Evolutionary conservation across 2,113 vertebrate genomes (phyloP), one percentile per base, ranked within the genome.

Genomic region (Sphaerodactylus townsendi): DNA sequence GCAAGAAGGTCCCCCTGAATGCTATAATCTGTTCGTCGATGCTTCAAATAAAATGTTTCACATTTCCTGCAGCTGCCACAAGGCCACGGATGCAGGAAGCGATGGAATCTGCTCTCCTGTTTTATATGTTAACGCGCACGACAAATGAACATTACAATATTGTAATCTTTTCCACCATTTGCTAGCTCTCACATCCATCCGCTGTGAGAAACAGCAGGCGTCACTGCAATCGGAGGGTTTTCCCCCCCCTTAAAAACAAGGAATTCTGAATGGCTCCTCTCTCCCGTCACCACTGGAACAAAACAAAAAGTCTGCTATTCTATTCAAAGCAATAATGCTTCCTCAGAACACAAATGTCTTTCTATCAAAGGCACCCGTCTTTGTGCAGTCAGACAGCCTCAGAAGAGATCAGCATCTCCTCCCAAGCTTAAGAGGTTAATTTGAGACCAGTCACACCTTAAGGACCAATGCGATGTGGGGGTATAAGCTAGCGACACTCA

Each of bases 241-340:
- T 65, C 46, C 59, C 5, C 11, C 46, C 50, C 68, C 35, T 39
- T 33, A 70, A 70, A 15, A 5, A 13, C 30, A 68, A 68, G 28
- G 64, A 7, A 15, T 30, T 15, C 33, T 15, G 65, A 33, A 70
- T 39, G 37, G 17, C 35, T 39, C 68, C 33, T 5, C n/a, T 14
- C n/a, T 14, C 33, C 66, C 68, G 14, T 23, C n/a, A 11, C 2
- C 65, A 2, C 68, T n/a, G n/a, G n/a, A n/a, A n/a, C 68, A 9
- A 2, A 4, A 7, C 2, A 59, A 5, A 25, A 59, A 21, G 21
- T 3, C 35, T 23, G 14, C 83, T 39, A 50, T 73, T 82, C 46
- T 66, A 28, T 79, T 79, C 62, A 84, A 72, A 85, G n/a, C 70
- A 53, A 84, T 46, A 87, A 64, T 79, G 90, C 87, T 77, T 70